Evolutionary conservation across 2,113 vertebrate genomes (phyloP).

Genomic region (Ophthalmolycus amberensis): DNA sequence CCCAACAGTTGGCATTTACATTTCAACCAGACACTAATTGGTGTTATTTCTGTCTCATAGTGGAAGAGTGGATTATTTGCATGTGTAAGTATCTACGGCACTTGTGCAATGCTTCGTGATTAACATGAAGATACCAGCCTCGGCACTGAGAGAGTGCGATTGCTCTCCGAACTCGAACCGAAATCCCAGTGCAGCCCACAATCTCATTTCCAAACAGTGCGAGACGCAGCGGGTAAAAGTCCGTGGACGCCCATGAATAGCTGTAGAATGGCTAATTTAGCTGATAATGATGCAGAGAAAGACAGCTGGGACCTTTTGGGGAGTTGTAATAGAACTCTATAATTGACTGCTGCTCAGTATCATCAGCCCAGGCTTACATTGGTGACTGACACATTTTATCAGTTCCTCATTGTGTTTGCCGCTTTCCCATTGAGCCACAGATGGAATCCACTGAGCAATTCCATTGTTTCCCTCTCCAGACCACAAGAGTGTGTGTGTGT

Average conservation of each 20-base stretch:
- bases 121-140: background rate
- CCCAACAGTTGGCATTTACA: background rate
- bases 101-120: slow-evolving; percentile 30
- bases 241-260: slow-evolving; percentile 46
- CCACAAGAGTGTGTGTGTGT: slow-evolving; percentile 25
- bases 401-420: slow-evolving; percentile 69
- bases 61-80: background rate
- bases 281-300: slow-evolving; percentile 77
- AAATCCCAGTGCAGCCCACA: slow-evolving; percentile 23
- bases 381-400: slow-evolving; percentile 80
- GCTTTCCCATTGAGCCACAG: slow-evolving; percentile 66
- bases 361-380: slow-evolving; percentile 55
- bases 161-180: slow-evolving; percentile 9
- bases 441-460: slow-evolving; percentile 70
- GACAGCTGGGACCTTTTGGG: slow-evolving; percentile 80
- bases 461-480: slow-evolving; percentile 63
- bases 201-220: slow-evolving; percentile 55
- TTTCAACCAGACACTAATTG: background rate
- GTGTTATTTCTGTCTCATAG: background rate
- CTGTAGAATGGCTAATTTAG: slow-evolving; percentile 71
- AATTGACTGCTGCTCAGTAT: slow-evolving; percentile 75
- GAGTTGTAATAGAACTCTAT: slow-evolving; percentile 76
- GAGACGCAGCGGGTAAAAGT: slow-evolving; percentile 58
- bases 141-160: background rate
- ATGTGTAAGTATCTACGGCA: background rate